These are phyloP conservation scores for Oopsacas minuta DNA, from an alignment of 37 sponge, comb jelly and placozoan genomes.

Conservation along the genomic window DNA sequence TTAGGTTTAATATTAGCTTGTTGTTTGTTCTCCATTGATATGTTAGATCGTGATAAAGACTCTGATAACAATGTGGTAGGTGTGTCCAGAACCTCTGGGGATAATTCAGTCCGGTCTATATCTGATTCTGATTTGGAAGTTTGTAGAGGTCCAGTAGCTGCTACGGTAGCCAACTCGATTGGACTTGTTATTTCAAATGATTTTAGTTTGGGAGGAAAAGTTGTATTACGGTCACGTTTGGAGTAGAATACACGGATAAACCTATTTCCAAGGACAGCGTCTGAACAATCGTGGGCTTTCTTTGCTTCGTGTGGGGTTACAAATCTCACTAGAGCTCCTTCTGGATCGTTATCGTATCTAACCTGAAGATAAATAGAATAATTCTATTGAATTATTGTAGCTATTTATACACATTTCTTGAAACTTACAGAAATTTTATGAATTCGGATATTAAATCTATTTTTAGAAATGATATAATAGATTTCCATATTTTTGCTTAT, in stretches of 20 bases:
- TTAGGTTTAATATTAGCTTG: not conserved
- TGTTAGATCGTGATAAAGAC: not conserved
- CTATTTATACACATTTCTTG: not conserved
- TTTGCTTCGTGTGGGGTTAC: constrained; percentile 51
- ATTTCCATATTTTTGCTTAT: too few species aligned
- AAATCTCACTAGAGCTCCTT: constrained; percentile 74
- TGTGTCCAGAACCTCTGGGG: not conserved
- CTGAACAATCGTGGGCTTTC: constrained; percentile 59
- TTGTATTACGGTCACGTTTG: not conserved
- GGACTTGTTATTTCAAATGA: not conserved
- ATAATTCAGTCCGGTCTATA: not conserved
- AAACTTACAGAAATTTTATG: not conserved
- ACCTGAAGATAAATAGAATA: too few species aligned
- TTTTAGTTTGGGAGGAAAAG: not conserved
- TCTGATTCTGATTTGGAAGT: not conserved
- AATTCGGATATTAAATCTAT: not conserved
- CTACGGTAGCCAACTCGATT: not conserved
- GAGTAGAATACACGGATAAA: constrained; percentile 28
- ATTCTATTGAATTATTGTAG: too few species aligned
- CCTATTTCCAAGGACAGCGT: constrained; percentile 75
- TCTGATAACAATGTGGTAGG: not conserved
- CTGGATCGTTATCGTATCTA: constrained; percentile 58
- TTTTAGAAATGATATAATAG: not conserved
- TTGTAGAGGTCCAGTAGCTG: not conserved
- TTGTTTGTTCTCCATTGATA: not conserved